A percentile compares a stretch with the other conserved stretches of the same genome.
phyloP scores from a whole-genome alignment of 2,113 vertebrate genomes.

The Oreochromis aureus region DNA sequence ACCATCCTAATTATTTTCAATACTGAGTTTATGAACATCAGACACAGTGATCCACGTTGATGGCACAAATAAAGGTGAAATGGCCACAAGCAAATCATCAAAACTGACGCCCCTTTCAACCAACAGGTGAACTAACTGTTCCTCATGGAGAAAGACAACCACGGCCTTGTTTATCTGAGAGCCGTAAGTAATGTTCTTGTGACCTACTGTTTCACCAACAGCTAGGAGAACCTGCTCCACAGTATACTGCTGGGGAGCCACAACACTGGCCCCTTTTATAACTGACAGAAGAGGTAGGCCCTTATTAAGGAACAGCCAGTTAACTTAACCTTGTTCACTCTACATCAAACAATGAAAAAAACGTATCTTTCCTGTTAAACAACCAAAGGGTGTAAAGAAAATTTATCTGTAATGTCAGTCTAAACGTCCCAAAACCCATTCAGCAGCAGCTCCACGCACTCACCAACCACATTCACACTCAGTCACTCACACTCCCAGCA shows the following conservation, averaged over 20 bases:
- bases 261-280: neutral
- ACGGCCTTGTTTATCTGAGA: neutral
- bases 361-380: fast-evolving
- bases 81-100: no score
- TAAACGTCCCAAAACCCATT: neutral
- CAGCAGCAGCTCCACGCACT: neutral
- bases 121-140: neutral
- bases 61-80: neutral
- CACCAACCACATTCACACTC: neutral
- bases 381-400: neutral
- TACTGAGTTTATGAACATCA: neutral
- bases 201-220: neutral
- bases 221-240: neutral
- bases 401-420: neutral
- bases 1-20: neutral
- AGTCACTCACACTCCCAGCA: neutral
- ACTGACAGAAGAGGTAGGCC: neutral
- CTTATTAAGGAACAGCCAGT: neutral
- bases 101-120: neutral
- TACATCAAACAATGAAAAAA: neutral
- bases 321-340: neutral
- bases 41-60: neutral
- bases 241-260: neutral
- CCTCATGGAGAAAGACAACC: neutral
- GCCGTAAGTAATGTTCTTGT: neutral